Base-by-base conservation (phyloP, 2,888 invertebrate genomes). In the Spilarctia lutea region DNA sequence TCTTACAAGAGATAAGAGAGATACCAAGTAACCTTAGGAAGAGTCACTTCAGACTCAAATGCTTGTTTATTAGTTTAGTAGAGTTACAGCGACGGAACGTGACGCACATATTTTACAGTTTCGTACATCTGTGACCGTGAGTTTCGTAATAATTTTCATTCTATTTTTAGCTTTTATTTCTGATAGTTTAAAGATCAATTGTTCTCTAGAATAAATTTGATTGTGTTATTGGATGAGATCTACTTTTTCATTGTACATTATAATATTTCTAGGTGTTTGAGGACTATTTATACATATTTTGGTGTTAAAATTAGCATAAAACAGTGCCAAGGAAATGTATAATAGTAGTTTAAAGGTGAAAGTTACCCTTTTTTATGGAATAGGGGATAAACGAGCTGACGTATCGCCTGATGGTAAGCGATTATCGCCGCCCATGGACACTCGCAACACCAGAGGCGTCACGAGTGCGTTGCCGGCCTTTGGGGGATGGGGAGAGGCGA, bases 1-100 rank as follows among this genome's bases (percentile, higher is more conserved):
- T 79, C 76, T 81, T 76, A 75, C 79, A 69, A 67, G 71, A 75
- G 90, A 91, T 91, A 90, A 87, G 76, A 77, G 45, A 85, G 90
- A 90, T 91, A 90, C 87, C 85, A 84, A 81, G 39, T 87, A 85
- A 89, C 86, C 83, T 76, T 82, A 76, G 65, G 76, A 78, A 79
- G 69, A 74, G 72, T 65, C 65, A 27, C 42, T 82, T 74, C 18
- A n/a, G 39, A 56, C n/a, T 60, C 24, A 8, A 45, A 60, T 70
- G n/a, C 63, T n/a, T 48, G 33, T 30, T 67, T 70, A 27, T 79
- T 24, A 52, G n/a, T n/a, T n/a, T 56, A 27, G 63, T 30, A 18
- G 30, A 13, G 60, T 77, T 69, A 68, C 71, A 30, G 73, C 75
- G 48, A 45, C 20, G 18, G 20, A 60, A 72, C 72, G 72, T 77